Conservation (phyloP, 2,888 invertebrate genomes). For the Apamea sordens region DNA sequence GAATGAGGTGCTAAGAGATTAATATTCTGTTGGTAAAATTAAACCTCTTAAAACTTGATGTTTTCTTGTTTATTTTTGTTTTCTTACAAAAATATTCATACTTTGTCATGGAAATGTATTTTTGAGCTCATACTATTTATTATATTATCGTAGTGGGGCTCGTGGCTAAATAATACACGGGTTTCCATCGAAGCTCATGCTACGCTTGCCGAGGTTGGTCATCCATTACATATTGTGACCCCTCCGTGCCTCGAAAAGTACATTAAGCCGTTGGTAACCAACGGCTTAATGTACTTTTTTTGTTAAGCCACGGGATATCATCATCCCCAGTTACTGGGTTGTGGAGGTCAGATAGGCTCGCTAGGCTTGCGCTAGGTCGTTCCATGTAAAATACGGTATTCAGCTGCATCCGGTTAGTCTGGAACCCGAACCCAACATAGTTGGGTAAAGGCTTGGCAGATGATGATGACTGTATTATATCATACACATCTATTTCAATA, state of each 20-base stretch:
- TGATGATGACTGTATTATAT: not conserved
- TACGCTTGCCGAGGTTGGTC: not conserved
- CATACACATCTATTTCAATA: not conserved
- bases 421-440: not conserved
- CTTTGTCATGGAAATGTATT: not conserved
- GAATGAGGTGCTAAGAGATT: conserved; percentile 59
- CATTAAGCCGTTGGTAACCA: no score
- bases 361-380: no score
- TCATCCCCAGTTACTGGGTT: not conserved
- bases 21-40: conserved; percentile 25
- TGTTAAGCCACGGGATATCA: not conserved
- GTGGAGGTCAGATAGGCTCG: no score
- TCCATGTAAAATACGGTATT: no score
- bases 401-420: no score
- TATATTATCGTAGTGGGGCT: not conserved
- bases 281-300: no score
- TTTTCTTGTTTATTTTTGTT: not conserved
- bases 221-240: not conserved
- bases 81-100: not conserved
- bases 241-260: not conserved
- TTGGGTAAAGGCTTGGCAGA: not conserved
- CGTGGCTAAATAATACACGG: not conserved
- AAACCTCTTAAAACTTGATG: not conserved
- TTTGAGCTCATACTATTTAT: not conserved
- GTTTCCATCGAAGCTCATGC: not conserved